Percentiles rank a stretch among this genome's conserved stretches.
phyloP scores from a whole-genome alignment of 2,113 vertebrate species.

The Cebus imitator region DNA sequence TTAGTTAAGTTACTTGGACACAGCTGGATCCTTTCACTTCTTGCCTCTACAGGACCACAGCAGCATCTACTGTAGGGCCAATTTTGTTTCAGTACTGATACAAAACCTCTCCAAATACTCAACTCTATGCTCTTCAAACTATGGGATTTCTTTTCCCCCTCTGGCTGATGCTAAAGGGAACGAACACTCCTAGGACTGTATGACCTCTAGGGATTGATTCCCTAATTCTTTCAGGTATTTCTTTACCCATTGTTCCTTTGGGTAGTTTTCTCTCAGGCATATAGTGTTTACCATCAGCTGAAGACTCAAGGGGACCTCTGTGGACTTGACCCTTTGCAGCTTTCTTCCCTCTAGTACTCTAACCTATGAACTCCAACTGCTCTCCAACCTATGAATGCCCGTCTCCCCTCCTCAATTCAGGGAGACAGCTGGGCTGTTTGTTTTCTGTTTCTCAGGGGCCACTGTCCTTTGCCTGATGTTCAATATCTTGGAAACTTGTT shows the following conservation, averaged over 20 bases:
- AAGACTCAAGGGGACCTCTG: neutral
- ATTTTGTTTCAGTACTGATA: neutral
- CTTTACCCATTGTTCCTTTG: neutral
- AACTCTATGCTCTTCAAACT: neutral
- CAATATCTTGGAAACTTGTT: neutral
- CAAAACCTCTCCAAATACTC: neutral
- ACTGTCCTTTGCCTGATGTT: neutral
- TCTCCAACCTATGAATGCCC: too few species aligned
- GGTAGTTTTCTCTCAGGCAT: neutral
- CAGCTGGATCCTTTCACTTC: neutral
- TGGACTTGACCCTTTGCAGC: neutral
- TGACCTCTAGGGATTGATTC: neutral
- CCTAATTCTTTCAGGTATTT: neutral
- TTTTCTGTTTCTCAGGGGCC: neutral
- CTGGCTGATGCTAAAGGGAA: neutral
- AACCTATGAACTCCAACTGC: neutral
- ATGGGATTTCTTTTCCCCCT: neutral
- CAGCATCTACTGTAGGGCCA: neutral
- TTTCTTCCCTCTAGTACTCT: neutral
- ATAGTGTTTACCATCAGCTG: neutral
- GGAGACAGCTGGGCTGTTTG: neutral
- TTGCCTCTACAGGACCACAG: neutral
- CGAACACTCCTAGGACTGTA: neutral
- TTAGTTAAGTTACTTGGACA: neutral
- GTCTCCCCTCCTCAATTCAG: neutral